These are phyloP conservation scores for Sphecodes monilicornis DNA, from an alignment of 2,888 invertebrate species.

Conservation along the genomic window DNA sequence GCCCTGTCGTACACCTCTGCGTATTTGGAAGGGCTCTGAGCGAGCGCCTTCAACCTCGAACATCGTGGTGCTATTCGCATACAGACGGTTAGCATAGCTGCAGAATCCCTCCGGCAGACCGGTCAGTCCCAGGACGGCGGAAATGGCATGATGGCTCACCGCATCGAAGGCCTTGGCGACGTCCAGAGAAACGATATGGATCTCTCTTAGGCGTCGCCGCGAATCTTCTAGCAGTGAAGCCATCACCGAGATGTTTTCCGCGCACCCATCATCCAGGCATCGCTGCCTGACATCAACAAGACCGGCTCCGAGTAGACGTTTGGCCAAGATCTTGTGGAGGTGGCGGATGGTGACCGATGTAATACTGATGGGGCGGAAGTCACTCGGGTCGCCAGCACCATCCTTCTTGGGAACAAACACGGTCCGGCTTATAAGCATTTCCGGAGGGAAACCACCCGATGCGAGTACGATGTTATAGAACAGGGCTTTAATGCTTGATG, in stretches of 20 bases:
- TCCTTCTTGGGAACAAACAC: constrained; percentile 47
- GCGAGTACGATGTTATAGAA: constrained; percentile 41
- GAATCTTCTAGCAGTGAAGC: constrained; percentile 62
- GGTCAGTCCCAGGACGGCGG: background rate
- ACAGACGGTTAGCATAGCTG: background rate
- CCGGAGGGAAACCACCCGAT: constrained; percentile 52
- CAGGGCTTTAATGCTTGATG: constrained; percentile 23
- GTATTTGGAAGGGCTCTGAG: background rate
- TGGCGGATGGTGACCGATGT: constrained; percentile 55
- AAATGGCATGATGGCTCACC: background rate
- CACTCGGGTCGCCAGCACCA: constrained; percentile 28
- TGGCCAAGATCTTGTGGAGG: constrained; percentile 61
- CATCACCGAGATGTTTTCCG: constrained; percentile 63
- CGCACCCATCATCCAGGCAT: constrained; percentile 66
- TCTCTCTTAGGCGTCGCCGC: constrained; percentile 68
- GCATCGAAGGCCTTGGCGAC: constrained; percentile 80
- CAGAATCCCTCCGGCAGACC: background rate
- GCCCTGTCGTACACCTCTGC: background rate
- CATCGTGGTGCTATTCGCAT: background rate
- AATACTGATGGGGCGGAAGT: constrained; percentile 17
- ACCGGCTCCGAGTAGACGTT: background rate
- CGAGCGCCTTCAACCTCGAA: constrained; percentile 7
- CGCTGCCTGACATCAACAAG: constrained; percentile 63
- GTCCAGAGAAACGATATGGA: constrained; percentile 82
- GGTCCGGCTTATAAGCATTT: constrained; percentile 68